A percentile compares a stretch with the other conserved stretches of the same genome.
phyloP scores from a whole-genome alignment of 2,888 invertebrate genomes.

The Mycogona germanica region DNA sequence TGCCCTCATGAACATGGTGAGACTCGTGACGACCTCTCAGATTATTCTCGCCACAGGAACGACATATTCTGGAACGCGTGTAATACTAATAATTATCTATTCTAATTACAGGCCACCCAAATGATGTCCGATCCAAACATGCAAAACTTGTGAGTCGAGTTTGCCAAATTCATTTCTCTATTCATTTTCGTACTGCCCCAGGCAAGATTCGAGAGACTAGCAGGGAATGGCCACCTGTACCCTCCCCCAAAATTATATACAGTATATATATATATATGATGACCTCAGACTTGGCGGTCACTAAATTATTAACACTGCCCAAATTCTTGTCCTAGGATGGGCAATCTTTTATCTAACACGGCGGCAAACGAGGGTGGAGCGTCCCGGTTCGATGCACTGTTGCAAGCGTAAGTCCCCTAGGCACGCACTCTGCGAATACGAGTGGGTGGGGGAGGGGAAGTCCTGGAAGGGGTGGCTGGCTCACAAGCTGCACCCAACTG shows the following conservation, averaged over 20 bases:
- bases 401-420: slow-evolving; percentile 40
- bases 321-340: slow-evolving; percentile 37
- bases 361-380: slow-evolving; percentile 19
- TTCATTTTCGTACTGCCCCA: too few species aligned
- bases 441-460: too few species aligned
- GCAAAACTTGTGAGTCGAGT: slow-evolving; percentile 55
- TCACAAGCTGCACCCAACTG: too few species aligned
- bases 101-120: slow-evolving; percentile 48
- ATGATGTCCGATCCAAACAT: slow-evolving; percentile 75
- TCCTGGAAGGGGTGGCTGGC: too few species aligned
- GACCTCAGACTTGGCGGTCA: too few species aligned
- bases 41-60: background rate
- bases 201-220: too few species aligned
- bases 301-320: too few species aligned
- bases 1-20: slow-evolving; percentile 58
- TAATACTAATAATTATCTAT: background rate
- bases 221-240: too few species aligned
- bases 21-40: background rate
- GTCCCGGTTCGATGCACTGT: slow-evolving; percentile 36
- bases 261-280: too few species aligned
- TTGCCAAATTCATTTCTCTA: too few species aligned
- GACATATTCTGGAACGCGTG: background rate
- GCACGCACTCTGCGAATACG: too few species aligned
- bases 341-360: slow-evolving; percentile 42
- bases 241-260: too few species aligned